Percentiles rank a stretch among this genome's conserved stretches.
Conservation (phyloP, 2,888 invertebrate species). For the Machimus rusticus region DNA sequence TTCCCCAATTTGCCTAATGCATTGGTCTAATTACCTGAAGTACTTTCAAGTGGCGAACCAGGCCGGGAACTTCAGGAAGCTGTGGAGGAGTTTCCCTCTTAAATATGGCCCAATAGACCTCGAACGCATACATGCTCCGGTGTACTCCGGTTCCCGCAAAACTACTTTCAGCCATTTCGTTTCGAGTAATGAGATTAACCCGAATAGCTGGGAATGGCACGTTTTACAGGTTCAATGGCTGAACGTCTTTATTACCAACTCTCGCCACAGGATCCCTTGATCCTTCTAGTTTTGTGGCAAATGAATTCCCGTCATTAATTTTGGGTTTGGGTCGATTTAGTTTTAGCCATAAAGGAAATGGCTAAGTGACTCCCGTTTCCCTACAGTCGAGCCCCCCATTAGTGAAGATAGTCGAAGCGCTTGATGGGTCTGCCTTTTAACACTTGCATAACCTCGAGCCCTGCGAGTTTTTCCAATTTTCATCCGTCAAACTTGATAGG, state of each 20-base stretch:
- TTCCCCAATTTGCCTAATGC: conserved; percentile 34
- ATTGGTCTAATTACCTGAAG: conserved; percentile 35
- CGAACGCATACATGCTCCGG: neutral
- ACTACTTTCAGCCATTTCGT: conserved; percentile 42
- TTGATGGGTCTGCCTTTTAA: conserved; percentile 44
- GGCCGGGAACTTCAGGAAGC: neutral
- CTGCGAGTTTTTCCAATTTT: conserved; percentile 43
- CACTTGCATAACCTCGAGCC: conserved; percentile 41
- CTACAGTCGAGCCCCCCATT: conserved; percentile 27
- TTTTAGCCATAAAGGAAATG: conserved; percentile 46
- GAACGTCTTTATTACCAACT: conserved; percentile 45
- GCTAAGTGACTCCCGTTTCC: conserved; percentile 43
- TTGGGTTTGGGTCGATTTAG: conserved; percentile 47
- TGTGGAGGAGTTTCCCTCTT: conserved; percentile 4
- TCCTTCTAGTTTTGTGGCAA: conserved; percentile 42
- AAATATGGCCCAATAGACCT: conserved; percentile 28
- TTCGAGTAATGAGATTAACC: conserved; percentile 44
- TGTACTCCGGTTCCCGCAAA: neutral
- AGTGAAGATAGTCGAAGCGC: conserved; percentile 33
- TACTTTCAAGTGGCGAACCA: conserved; percentile 11
- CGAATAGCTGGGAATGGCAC: conserved; percentile 44
- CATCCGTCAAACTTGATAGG: neutral
- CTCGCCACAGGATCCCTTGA: conserved; percentile 35
- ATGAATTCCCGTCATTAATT: conserved; percentile 47
- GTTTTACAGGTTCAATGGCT: conserved; percentile 45